Conservation (phyloP, 2,797 vertebrate species). For the Semotilus atromaculatus region DNA sequence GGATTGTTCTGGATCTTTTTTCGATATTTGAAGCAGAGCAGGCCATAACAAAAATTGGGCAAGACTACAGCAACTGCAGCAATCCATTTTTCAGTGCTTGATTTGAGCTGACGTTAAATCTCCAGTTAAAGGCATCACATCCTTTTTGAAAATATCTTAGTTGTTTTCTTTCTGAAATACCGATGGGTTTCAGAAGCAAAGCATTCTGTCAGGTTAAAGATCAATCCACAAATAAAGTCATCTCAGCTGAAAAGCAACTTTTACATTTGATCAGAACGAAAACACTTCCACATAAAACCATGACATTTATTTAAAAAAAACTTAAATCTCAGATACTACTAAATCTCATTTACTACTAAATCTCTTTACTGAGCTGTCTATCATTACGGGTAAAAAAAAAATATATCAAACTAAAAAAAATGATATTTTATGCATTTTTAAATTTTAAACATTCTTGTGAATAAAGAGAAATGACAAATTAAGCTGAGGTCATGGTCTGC, state of each 20-base stretch:
- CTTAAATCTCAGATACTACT: no score
- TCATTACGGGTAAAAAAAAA: not conserved
- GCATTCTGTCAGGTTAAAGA: conserved; percentile 3
- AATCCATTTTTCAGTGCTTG: conserved; percentile 22
- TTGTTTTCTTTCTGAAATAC: conserved; percentile 8
- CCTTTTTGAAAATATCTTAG: conserved; percentile 4
- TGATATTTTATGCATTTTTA: not conserved
- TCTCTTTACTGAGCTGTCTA: not conserved
- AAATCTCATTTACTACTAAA: not conserved
- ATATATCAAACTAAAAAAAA: not conserved
- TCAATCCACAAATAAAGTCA: not conserved
- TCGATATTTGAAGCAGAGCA: conserved; percentile 13
- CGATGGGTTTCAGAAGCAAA: not conserved
- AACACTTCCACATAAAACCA: not conserved
- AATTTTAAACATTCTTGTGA: not conserved
- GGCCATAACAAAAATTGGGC: not conserved
- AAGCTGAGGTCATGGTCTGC: not conserved
- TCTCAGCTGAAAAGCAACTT: not conserved
- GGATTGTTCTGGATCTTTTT: conserved; percentile 29
- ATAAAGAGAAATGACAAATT: not conserved
- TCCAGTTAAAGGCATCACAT: conserved; percentile 10
- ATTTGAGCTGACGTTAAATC: conserved; percentile 39
- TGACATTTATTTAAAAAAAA: conserved; percentile 13
- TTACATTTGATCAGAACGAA: not conserved
- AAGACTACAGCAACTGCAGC: not conserved